A percentile compares a stretch with the other conserved stretches of the same genome.
phyloP scores from a whole-genome alignment of 23 tunicate species.

The Halocynthia aurantium region DNA sequence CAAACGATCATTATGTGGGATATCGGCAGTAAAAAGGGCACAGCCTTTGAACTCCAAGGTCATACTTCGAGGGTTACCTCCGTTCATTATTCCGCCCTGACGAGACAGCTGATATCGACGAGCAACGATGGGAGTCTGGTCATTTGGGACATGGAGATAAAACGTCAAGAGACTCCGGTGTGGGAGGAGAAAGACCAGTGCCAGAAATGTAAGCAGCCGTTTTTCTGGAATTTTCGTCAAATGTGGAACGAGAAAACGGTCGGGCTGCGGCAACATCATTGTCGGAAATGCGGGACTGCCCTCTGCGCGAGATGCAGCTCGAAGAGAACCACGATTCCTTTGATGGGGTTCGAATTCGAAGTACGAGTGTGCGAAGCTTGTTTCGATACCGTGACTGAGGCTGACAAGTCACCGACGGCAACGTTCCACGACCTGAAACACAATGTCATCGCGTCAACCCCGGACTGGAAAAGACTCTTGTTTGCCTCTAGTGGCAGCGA shows the following conservation, averaged over 20 bases:
- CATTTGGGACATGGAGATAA: conserved; percentile 87
- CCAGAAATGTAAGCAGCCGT: conserved; percentile 74
- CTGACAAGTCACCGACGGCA: conserved; percentile 77
- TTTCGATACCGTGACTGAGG: conserved; percentile 54
- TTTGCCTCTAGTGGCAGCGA: conserved; percentile 65
- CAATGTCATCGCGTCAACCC: conserved; percentile 33
- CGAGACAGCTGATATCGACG: conserved; percentile 63
- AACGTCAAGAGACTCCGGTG: conserved; percentile 88
- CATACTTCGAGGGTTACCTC: conserved; percentile 77
- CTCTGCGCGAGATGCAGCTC: conserved; percentile 86
- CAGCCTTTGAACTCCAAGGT: conserved; percentile 88
- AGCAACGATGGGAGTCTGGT: conserved; percentile 58
- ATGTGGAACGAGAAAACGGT: conserved; percentile 97
- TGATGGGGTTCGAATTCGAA: conserved; percentile 89
- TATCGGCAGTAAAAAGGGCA: conserved; percentile 94
- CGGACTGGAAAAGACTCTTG: conserved; percentile 58
- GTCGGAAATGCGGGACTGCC: conserved; percentile 98
- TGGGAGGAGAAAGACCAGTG: conserved; percentile 90
- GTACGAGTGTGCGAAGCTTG: conserved; percentile 98
- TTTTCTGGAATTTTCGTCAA: conserved; percentile 97
- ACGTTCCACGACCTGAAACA: conserved; percentile 75
- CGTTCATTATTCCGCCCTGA: conserved; percentile 38
- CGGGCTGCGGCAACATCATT: conserved; percentile 95
- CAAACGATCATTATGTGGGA: conserved; percentile 92
- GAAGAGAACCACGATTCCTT: conserved; percentile 65